Evolutionary conservation across 2,888 invertebrate species (phyloP), one percentile per base, ranked within the genome.

Genomic region (Eilema sororculum): DNA sequence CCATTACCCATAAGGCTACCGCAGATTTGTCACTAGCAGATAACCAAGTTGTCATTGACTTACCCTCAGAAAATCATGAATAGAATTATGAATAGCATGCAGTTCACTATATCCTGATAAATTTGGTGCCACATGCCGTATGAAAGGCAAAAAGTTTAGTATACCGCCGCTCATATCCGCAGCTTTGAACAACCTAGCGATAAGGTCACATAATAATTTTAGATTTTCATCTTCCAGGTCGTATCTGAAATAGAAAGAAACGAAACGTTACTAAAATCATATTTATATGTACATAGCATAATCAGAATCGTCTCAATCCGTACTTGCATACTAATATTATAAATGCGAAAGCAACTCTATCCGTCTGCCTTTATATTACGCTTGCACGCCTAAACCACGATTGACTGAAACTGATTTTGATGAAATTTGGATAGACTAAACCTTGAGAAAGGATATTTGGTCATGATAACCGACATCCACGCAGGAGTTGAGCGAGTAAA

Each of bases 141-240:
- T 84, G 78, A 96, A 96, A 0, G 98, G 97, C 91, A 97, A 90
- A 84, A 97, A 97, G 76, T 97, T 97, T 61, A 97, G 83, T 8
- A 97, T 80, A 0, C 97, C 97, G 0, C 97, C 97, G 59, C 97
- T 96, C 92, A 97, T 96, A 83, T 97, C 97, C 12, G 96, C 94
- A 2, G 95, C 88, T 81, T 96, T 95, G 85, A 97, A 97, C 13
- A 96, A 94, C 62, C 96, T 95, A 76, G 96, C 96, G 58, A 97
- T 96, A 3, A 96, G 87, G 52, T 94, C 83, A 68, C 97, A 91
- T 9, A 97, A 90, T 56, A 93, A 86, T 46, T 89, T 91, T 16
- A 97, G 85, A 33, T 95, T 95, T 25, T 89, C 85, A 81, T 97
- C 97, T 46, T 96, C 93, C 65, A 96, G 93, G 57, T 96, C 91